Conservation (phyloP, 2,797 vertebrate species). For the Macrochelys suwanniensis region DNA sequence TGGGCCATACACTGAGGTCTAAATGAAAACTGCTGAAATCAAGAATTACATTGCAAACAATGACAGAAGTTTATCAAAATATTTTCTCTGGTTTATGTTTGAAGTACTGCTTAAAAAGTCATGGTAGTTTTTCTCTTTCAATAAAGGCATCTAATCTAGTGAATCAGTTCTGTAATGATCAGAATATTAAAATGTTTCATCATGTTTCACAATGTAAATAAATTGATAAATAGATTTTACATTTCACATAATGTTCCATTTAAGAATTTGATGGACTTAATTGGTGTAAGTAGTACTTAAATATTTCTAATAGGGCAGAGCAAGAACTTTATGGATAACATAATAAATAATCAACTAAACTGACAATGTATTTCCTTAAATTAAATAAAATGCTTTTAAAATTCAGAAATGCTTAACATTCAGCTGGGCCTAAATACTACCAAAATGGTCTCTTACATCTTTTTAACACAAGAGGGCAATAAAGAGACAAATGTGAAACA, state of each 20-base stretch:
- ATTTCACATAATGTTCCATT: neutral
- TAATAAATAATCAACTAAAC: conserved; percentile 4
- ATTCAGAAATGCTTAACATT: neutral
- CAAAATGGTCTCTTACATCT: conserved; percentile 48
- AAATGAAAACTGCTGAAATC: neutral
- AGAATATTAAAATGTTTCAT: neutral
- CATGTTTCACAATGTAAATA: neutral
- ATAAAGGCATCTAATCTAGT: rapidly evolving
- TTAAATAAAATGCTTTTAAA: neutral
- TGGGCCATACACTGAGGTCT: neutral
- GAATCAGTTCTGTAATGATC: neutral
- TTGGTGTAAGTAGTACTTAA: neutral
- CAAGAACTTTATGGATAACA: neutral
- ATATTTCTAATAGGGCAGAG: neutral
- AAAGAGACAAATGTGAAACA: conserved; percentile 65
- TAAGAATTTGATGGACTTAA: neutral
- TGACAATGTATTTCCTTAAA: neutral
- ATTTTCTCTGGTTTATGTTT: neutral
- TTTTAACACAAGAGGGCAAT: conserved; percentile 80
- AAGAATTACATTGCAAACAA: neutral
- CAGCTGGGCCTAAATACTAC: neutral
- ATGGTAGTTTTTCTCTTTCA: rapidly evolving
- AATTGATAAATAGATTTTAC: neutral
- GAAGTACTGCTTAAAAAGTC: neutral
- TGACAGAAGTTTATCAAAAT: neutral